Evolutionary conservation across 2,797 vertebrate species (phyloP).

Genomic region (Pteropus rufus): DNA sequence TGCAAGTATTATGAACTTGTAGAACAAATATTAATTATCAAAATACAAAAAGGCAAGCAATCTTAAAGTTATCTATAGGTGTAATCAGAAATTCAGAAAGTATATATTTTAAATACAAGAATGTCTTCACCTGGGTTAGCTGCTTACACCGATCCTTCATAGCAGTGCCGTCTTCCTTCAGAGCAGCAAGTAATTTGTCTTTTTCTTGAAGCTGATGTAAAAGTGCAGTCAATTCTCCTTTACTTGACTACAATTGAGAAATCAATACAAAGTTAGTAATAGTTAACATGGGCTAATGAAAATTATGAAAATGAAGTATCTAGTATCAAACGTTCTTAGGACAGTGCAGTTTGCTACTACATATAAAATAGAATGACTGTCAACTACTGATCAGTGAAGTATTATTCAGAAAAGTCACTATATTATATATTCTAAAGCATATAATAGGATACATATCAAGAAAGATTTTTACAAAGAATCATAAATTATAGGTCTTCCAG

Average conservation of each 20-base stretch:
- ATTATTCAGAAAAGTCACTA: not conserved
- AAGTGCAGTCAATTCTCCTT: slow-evolving; percentile 86
- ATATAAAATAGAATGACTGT: not conserved
- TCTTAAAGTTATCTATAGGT: not conserved
- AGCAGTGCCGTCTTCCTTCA: slow-evolving; percentile 92
- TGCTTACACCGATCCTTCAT: slow-evolving; percentile 97
- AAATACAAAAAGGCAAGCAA: slow-evolving; percentile 31
- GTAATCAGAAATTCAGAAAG: not conserved
- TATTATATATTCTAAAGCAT: not conserved
- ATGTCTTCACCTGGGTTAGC: slow-evolving; percentile 90
- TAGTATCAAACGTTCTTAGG: not conserved
- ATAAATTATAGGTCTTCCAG: not conserved
- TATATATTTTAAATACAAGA: not conserved
- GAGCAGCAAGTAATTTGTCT: slow-evolving; percentile 88
- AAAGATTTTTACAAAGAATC: slow-evolving; percentile 30
- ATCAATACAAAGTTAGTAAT: slow-evolving; percentile 17
- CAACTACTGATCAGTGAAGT: slow-evolving; percentile 8
- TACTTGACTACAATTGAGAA: slow-evolving; percentile 83
- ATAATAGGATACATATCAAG: not conserved
- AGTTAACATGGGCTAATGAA: not conserved
- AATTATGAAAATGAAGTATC: not conserved
- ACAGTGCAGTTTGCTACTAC: not conserved
- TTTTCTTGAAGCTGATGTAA: slow-evolving; percentile 91
- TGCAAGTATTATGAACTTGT: not conserved
- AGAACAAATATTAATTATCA: slow-evolving; percentile 1